Evolutionary conservation across 1,140 invertebrate genomes (phyloP), one percentile per base, ranked within the genome.

Genomic region (Pogonus chalceus): DNA sequence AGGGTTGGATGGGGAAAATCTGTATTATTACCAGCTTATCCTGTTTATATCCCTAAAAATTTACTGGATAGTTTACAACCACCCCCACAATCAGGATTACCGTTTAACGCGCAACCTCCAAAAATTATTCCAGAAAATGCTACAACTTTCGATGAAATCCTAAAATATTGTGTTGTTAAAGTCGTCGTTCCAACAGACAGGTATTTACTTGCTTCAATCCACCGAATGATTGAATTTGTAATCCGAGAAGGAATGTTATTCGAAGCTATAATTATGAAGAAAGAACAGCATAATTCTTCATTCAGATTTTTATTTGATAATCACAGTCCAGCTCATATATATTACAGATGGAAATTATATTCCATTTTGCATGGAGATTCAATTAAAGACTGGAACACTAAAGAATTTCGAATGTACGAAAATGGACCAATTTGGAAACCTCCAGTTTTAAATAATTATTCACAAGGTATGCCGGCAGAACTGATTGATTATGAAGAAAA

Each of bases 171-270:
- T 56, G 83, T 92, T 70, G 92, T 99, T 58, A 97, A 95, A 85
- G 96, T 99, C 62, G 92, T 96, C 69, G 90, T 98, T 69, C 96
- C 68, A 2, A 50, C 64, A 22, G 65, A 70, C 49, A 69, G 60
- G 47, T 65, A 61, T 53, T 23, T 62, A 53, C 57, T 99, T 26
- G 85, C 85, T 76, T 76, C 96, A 53, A 97, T 99, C 65, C 94
- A 99, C 78, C 88, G 96, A 65, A 97, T 96, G 85, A 87, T 99
- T 50, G 97, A 99, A 75, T 99, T 98, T 80, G 94, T 99, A 50
- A 90, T 98, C 56, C 81, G 93, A 54, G 95, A 99, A 75, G 97
- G 97, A 12, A 95, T 96, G 0, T 88, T 96, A 85, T 99, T 99
- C 75, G 97, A 99, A 74, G 95, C 96, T 2, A 90, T 98, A 79